These are phyloP conservation scores for Lineus longissimus DNA, from an alignment of 1,140 invertebrate genomes.

Conservation along the genomic window DNA sequence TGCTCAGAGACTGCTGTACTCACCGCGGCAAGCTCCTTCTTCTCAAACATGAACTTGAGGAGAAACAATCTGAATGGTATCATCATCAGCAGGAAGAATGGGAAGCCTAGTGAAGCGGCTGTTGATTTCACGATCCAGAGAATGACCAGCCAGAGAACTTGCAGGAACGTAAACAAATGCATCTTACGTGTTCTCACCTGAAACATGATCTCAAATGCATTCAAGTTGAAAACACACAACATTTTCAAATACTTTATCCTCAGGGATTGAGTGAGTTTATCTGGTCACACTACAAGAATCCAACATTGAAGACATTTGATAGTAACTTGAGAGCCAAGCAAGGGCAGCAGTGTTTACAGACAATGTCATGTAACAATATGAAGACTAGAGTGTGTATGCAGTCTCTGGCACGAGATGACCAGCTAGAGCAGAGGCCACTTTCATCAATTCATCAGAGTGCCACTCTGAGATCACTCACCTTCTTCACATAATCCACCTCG, in stretches of 20 bases:
- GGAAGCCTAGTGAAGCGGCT: constrained; percentile 78
- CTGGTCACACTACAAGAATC: background rate
- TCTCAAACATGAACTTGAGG: constrained; percentile 70
- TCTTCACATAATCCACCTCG: constrained; percentile 61
- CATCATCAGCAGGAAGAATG: constrained; percentile 87
- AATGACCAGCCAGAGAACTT: constrained; percentile 71
- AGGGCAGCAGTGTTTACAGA: no score
- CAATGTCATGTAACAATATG: no score
- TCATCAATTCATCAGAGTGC: no score
- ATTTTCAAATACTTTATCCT: background rate
- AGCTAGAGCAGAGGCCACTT: no score
- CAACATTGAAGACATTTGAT: no score
- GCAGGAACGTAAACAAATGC: constrained; percentile 84
- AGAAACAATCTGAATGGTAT: constrained; percentile 74
- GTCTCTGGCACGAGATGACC: no score
- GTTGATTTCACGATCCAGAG: constrained; percentile 88
- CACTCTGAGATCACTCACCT: no score
- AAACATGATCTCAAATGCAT: constrained; percentile 26
- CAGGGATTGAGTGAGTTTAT: background rate
- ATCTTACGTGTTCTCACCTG: constrained; percentile 86
- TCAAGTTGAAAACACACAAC: background rate
- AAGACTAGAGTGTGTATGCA: no score
- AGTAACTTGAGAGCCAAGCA: no score
- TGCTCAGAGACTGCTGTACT: constrained; percentile 12
- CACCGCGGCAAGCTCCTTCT: constrained; percentile 65